Evolutionary conservation across 2,113 vertebrate genomes (phyloP).

Genomic region (Centropus unirufus): DNA sequence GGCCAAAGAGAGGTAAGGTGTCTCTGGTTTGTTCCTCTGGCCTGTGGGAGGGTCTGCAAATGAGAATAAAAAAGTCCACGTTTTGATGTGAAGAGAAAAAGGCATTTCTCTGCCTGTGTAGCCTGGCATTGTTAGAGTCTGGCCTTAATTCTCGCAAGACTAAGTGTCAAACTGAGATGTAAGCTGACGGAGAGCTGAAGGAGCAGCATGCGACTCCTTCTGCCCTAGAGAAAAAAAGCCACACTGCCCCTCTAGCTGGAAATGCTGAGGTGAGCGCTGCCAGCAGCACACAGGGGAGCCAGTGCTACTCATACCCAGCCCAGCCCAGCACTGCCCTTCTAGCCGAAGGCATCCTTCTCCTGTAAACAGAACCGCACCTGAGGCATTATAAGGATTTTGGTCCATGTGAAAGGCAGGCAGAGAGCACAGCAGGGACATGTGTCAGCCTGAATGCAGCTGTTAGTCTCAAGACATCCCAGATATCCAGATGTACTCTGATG

Average conservation of each 20-base stretch:
- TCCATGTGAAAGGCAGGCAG: neutral
- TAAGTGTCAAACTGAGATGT: neutral
- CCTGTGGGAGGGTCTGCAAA: neutral
- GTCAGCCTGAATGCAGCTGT: neutral
- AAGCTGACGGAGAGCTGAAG: neutral
- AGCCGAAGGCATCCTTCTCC: neutral
- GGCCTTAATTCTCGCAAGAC: neutral
- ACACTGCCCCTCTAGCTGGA: fast-evolving
- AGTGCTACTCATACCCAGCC: neutral
- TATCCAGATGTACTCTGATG: neutral
- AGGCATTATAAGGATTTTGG: neutral
- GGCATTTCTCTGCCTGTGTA: neutral
- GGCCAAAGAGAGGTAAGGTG: neutral
- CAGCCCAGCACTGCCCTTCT: neutral
- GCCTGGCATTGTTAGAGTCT: neutral
- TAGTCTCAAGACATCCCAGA: neutral
- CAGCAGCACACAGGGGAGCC: neutral
- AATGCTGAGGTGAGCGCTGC: neutral
- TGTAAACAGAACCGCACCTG: neutral
- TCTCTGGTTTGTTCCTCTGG: neutral
- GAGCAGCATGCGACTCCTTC: neutral
- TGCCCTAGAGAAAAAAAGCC: neutral
- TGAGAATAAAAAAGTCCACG: neutral
- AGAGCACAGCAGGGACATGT: neutral
- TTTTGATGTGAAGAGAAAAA: neutral